Percentiles rank a stretch among this genome's conserved stretches.
Evolutionary conservation across 2,797 vertebrate species (phyloP).

Genomic region (Streptopelia turtur): DNA sequence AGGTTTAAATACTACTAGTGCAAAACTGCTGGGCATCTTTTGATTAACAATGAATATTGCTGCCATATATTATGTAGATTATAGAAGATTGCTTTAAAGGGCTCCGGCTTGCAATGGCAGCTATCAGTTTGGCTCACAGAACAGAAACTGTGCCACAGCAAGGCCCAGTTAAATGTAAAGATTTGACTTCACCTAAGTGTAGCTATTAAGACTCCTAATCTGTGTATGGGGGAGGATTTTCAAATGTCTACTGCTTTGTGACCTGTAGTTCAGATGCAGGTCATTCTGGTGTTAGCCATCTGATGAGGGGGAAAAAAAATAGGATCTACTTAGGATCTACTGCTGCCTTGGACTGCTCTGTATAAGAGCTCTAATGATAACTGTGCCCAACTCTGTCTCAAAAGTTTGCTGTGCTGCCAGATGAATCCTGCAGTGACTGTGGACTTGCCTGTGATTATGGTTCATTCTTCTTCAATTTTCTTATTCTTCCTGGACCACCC

Average conservation of each 20-base stretch:
- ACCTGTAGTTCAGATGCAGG: neutral
- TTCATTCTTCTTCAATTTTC: neutral
- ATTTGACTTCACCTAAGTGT: neutral
- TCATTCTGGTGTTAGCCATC: neutral
- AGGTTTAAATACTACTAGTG: neutral
- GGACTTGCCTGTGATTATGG: neutral
- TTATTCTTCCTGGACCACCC: neutral
- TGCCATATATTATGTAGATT: neutral
- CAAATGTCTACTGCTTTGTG: neutral
- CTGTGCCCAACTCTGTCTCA: neutral
- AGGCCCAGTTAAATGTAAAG: neutral
- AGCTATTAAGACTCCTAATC: constrained; percentile 1
- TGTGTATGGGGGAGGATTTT: neutral
- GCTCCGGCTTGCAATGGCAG: neutral
- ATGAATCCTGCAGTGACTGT: neutral
- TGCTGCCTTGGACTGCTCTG: neutral
- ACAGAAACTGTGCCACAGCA: neutral
- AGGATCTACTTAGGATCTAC: neutral
- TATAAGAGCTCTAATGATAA: neutral
- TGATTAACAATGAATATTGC: neutral
- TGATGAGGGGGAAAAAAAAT: neutral
- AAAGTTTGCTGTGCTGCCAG: neutral
- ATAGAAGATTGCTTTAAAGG: neutral
- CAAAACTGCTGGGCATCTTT: neutral
- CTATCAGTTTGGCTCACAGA: neutral